These are phyloP conservation scores for Bos indicus DNA, from an alignment of 2,113 vertebrate species.

Conservation along the genomic window DNA sequence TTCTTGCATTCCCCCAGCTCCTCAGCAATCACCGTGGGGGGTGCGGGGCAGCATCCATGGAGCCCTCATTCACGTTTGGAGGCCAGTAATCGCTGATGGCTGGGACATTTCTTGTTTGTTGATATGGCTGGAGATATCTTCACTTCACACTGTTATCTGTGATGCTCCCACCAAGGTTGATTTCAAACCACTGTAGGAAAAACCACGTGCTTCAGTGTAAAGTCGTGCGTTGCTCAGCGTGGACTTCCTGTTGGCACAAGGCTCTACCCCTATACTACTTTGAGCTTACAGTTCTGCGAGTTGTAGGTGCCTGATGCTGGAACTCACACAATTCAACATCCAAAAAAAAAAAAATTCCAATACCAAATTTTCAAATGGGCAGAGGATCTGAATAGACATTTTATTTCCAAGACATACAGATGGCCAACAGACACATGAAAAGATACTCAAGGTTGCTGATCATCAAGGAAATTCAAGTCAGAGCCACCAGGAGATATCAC, in stretches of 20 bases:
- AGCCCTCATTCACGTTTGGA: not conserved
- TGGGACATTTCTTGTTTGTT: not conserved
- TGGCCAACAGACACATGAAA: not conserved
- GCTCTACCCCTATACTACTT: not conserved
- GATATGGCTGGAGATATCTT: not conserved
- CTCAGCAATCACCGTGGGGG: not conserved
- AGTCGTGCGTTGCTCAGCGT: rapidly evolving
- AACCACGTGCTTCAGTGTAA: rapidly evolving
- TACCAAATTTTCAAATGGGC: not conserved
- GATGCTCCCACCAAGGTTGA: not conserved
- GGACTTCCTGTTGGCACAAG: not conserved
- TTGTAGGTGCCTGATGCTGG: not conserved
- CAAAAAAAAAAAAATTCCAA: not conserved
- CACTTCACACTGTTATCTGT: not conserved
- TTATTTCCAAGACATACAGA: not conserved
- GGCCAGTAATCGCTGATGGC: not conserved
- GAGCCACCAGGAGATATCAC: not conserved
- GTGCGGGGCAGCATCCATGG: not conserved
- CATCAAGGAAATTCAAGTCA: not conserved
- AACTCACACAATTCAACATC: not conserved
- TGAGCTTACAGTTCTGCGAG: not conserved
- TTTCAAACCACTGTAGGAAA: not conserved
- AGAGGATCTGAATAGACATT: not conserved
- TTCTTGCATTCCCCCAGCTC: not conserved
- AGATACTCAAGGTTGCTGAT: not conserved